These are phyloP conservation scores for Danio choprae DNA, from an alignment of 2,797 vertebrate species.

Conservation along the genomic window DNA sequence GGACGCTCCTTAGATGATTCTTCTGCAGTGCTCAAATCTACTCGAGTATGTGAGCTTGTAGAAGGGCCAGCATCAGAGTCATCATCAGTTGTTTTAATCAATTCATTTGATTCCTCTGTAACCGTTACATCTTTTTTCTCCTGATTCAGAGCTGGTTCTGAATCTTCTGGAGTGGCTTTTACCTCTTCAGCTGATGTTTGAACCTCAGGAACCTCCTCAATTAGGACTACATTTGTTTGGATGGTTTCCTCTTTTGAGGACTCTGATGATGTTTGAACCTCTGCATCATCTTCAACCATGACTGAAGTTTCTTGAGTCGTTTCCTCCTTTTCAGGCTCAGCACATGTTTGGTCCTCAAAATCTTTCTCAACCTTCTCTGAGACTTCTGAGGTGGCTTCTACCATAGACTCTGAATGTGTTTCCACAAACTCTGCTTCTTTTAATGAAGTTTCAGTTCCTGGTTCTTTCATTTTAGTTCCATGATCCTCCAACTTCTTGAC, in stretches of 20 bases:
- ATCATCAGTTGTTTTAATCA: background rate
- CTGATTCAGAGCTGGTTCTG: background rate
- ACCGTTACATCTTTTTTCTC: conserved; percentile 26
- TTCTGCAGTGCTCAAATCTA: conserved; percentile 36
- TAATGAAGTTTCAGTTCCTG: conserved; percentile 13
- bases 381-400: no score
- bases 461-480: background rate
- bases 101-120: conserved; percentile 38
- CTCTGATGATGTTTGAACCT: background rate
- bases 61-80: conserved; percentile 28
- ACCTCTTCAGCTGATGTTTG: background rate
- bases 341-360: background rate
- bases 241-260: background rate
- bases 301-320: no score
- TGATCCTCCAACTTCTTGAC: background rate
- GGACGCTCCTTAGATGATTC: conserved; percentile 23
- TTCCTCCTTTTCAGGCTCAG: background rate
- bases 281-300: background rate
- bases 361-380: background rate
- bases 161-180: background rate
- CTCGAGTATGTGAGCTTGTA: conserved; percentile 14
- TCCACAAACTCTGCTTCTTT: conserved; percentile 7
- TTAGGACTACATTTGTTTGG: background rate
- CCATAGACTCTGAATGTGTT: background rate
- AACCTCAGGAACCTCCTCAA: background rate